These are phyloP conservation scores for Phalacrocorax aristotelis DNA, from an alignment of 2,113 vertebrate genomes.

Conservation along the genomic window DNA sequence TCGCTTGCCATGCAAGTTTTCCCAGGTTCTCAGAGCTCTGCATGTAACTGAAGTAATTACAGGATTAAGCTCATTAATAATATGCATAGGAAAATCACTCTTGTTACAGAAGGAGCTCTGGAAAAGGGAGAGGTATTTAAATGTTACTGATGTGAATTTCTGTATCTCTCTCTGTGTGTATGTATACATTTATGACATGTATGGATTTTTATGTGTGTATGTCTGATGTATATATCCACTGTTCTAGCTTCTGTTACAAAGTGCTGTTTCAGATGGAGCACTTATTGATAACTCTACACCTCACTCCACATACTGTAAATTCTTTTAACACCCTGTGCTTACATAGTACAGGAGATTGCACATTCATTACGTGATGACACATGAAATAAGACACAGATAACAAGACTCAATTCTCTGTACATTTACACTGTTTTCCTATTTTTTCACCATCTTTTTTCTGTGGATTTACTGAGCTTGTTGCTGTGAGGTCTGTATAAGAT, in stretches of 20 bases:
- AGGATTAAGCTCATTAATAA: slow-evolving; percentile 72
- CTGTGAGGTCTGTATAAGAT: background rate
- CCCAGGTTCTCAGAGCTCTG: slow-evolving; percentile 71
- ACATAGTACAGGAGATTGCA: background rate
- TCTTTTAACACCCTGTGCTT: slow-evolving; percentile 3
- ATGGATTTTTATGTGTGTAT: background rate
- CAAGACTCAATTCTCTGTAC: background rate
- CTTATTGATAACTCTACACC: background rate
- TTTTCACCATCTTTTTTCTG: background rate
- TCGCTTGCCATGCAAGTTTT: slow-evolving; percentile 59
- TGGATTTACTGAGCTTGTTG: background rate
- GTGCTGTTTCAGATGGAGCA: slow-evolving; percentile 31
- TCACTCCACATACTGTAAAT: background rate
- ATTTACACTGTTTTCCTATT: background rate
- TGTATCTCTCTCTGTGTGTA: background rate
- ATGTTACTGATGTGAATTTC: background rate
- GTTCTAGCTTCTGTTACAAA: background rate
- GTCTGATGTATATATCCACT: background rate
- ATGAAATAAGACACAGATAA: background rate
- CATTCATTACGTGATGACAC: slow-evolving; percentile 2
- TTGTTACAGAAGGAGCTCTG: slow-evolving; percentile 11
- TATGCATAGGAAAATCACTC: slow-evolving; percentile 60
- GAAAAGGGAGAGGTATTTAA: slow-evolving; percentile 14
- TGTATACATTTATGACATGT: background rate
- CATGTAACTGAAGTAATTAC: slow-evolving; percentile 70